phyloP scores from a whole-genome alignment of 2,888 invertebrate species.

The Drosophila meridiana region DNA sequence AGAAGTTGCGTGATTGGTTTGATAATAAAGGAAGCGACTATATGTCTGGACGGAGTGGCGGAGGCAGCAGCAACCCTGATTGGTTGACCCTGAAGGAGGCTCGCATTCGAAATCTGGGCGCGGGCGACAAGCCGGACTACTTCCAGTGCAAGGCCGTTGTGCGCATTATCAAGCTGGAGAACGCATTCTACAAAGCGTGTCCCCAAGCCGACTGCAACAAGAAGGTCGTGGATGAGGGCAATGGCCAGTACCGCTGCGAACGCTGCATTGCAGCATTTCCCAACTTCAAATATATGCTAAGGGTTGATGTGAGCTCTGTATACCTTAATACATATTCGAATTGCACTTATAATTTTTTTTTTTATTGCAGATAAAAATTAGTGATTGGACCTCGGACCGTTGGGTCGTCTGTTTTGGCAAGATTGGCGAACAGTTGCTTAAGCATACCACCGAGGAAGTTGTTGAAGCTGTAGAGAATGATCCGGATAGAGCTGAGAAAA shows the following conservation, averaged over 20 bases:
- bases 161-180: slow-evolving; percentile 91
- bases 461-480: slow-evolving; percentile 91
- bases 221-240: slow-evolving; percentile 95
- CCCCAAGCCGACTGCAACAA: slow-evolving; percentile 96
- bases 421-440: slow-evolving; percentile 91
- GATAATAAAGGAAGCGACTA: slow-evolving; percentile 89
- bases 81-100: slow-evolving; percentile 93
- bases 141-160: slow-evolving; percentile 92
- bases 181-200: slow-evolving; percentile 96
- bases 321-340: not conserved
- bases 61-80: slow-evolving; percentile 86
- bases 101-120: slow-evolving; percentile 89
- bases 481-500: slow-evolving; percentile 88
- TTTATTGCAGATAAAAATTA: slow-evolving; percentile 90
- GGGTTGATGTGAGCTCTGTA: slow-evolving; percentile 89
- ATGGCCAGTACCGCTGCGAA: slow-evolving; percentile 96
- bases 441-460: slow-evolving; percentile 90
- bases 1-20: slow-evolving; percentile 95
- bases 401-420: slow-evolving; percentile 97
- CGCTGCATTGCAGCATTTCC: slow-evolving; percentile 95
- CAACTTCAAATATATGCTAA: slow-evolving; percentile 93
- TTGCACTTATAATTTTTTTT: not conserved
- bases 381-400: slow-evolving; percentile 94
- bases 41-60: slow-evolving; percentile 87
- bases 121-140: slow-evolving; percentile 92